Conservation (phyloP, 2,113 vertebrate species). For the Odontophorus gujanensis region DNA sequence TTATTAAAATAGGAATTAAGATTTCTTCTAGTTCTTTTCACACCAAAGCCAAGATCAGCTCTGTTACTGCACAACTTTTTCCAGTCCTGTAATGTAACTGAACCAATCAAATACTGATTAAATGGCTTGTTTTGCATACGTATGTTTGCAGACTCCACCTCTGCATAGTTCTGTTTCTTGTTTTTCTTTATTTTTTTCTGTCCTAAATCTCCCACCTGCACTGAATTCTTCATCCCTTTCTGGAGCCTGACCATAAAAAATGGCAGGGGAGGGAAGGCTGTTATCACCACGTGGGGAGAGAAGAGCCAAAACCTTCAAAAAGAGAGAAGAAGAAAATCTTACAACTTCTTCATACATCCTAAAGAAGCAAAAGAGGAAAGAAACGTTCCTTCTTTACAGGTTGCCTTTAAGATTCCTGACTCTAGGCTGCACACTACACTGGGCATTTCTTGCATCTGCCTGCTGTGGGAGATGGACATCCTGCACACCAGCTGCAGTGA, state of each 20-base stretch:
- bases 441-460: constrained; percentile 41
- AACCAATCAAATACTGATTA: background rate
- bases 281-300: background rate
- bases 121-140: background rate
- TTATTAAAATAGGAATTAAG: background rate
- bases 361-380: constrained; percentile 66
- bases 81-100: background rate
- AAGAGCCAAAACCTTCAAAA: background rate
- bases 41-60: background rate
- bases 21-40: background rate
- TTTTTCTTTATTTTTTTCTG: background rate
- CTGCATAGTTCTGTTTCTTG: background rate
- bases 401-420: constrained; percentile 75
- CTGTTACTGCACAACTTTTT: background rate
- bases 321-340: background rate
- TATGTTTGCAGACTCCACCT: background rate
- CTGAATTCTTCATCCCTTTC: background rate
- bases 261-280: background rate
- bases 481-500: constrained; percentile 51
- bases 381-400: constrained; percentile 40
- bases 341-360: background rate
- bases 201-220: background rate
- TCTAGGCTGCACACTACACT: constrained; percentile 35
- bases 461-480: constrained; percentile 24
- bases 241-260: background rate